Evolutionary conservation across 2,113 vertebrate genomes (phyloP), one percentile per base, ranked within the genome.

Genomic region (Poecilia latipinna): DNA sequence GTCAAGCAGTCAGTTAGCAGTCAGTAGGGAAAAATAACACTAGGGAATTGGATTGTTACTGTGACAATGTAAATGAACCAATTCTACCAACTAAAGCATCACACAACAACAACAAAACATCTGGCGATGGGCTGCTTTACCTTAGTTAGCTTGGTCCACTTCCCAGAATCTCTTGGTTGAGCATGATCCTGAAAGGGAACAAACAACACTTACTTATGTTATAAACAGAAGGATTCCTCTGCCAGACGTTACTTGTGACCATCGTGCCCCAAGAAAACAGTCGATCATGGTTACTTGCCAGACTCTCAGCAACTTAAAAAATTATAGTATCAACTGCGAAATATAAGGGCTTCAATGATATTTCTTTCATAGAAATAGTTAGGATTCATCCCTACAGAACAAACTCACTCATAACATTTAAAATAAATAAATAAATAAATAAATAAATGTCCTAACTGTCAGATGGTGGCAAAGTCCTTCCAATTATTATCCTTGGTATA

Each of bases 211-310:
- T 3, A 33, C 24, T 6, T 10, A 57, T 57, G 8, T 57, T 2
- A 73, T 37, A 44, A 15, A 4, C 93, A 0, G 93, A 90, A 83
- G 93, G 86, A 11, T 95, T 93, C 33, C 29, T 1, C 29, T 51
- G 4, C 13, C 22, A 51, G n/a, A 35, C 31, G 35, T 74, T 54
- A 54, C 51, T 57, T 3, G 17, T 57, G 24, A 24, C 19, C 7
- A 7, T 8, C 3, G 24, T 24, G 24, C 19, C 22, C 51, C 51
- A 57, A 8, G 24, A 57, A 54, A 57, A n/a, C 22, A 57, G 22
- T 3, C 7, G 51, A 7, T 24, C 19, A 54, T 54, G 19, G 2
- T 24, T 57, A 48, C 44, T 48, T 48, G 17, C 44, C 17, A n/a
- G 51, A 57, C 24, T 8, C 0, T 57, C 51, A 2, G 3, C 51